Evolutionary conservation across 2,797 vertebrate genomes (phyloP), one percentile per base, ranked within the genome.

Genomic region (Pipistrellus nathusii): DNA sequence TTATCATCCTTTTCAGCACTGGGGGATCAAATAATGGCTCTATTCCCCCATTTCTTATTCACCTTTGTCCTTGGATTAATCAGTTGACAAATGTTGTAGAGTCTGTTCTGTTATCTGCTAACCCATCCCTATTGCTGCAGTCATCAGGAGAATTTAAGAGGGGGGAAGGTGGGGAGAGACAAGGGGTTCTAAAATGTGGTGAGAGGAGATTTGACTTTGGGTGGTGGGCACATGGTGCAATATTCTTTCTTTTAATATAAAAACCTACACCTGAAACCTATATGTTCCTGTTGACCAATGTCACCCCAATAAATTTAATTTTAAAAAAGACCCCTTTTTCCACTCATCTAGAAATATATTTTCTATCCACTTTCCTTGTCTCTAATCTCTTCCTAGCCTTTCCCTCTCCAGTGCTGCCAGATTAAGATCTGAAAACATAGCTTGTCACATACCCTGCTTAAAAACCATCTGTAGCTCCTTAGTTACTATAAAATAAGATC

Each of bases 341-440:
- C 9, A 10, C 41, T 83, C 7, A 35, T 11, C 15, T 30, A 4
- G 35, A 85, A 80, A 73, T 76, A 89, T 20, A 41, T 44, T 73
- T 18, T 18, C 46, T 46, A 6, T 44, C 38, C 27, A 2, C 35
- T 82, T 81, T 15, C 8, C 21, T 77, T 41, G 4, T 72, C 23
- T 53, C 53, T 76, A 35, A 41, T 80, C 32, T 81, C 18, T 76
- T 85, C n/a, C 57, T 55, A 27, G 15, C 59, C 38, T 77, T 53
- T 38, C 8, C 27, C 38, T 73, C 11, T 38, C 12, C 8, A 25
- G 10, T 84, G 27, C 51, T 91, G 46, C 25, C 48, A 82, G 69
- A 78, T 68, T 85, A 77, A 46, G 30, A 38, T 48, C 78, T 80
- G 38, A 85, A 93, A 81, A 64, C 35, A 90, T 17, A 73, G 32